A percentile compares a stretch with the other conserved stretches of the same genome.
Evolutionary conservation across 2,888 invertebrate genomes (phyloP).

Genomic region (Dicranocentrus wangi): DNA sequence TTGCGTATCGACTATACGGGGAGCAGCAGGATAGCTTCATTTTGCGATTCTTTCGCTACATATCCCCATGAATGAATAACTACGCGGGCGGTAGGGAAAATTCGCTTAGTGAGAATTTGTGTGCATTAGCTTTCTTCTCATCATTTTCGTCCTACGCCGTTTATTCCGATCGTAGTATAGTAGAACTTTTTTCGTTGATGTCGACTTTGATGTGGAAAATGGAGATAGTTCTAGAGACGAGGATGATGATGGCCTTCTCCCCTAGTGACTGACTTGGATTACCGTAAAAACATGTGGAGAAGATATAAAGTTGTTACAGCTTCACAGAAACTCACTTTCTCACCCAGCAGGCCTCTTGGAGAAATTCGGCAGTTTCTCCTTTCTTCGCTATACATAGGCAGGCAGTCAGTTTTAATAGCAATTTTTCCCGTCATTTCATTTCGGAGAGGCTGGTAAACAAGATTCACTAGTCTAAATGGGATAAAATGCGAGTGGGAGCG

Average conservation of each 20-base stretch:
- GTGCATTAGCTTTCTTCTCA: slow-evolving; percentile 40
- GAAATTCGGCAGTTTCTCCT: background rate
- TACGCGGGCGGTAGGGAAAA: background rate
- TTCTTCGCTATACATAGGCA: background rate
- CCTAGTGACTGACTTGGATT: background rate
- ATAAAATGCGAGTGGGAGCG: background rate
- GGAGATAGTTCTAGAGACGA: background rate
- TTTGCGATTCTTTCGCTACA: background rate
- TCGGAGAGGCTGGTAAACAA: background rate
- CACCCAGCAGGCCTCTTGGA: slow-evolving; percentile 20
- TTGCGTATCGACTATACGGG: background rate
- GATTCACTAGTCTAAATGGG: background rate
- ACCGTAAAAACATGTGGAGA: background rate
- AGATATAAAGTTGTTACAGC: background rate
- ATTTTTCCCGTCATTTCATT: background rate
- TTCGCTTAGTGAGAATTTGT: background rate
- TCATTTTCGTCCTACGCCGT: slow-evolving; percentile 31
- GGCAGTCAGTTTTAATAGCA: slow-evolving; percentile 8
- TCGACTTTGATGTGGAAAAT: background rate
- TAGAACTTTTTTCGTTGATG: background rate
- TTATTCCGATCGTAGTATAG: background rate
- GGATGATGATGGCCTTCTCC: background rate
- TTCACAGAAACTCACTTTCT: slow-evolving; percentile 13
- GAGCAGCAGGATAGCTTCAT: no score
- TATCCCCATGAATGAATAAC: background rate